Percentiles rank a stretch among this genome's conserved stretches.
phyloP scores from a whole-genome alignment of 2,888 invertebrate species.

The Monopis laevigella region DNA sequence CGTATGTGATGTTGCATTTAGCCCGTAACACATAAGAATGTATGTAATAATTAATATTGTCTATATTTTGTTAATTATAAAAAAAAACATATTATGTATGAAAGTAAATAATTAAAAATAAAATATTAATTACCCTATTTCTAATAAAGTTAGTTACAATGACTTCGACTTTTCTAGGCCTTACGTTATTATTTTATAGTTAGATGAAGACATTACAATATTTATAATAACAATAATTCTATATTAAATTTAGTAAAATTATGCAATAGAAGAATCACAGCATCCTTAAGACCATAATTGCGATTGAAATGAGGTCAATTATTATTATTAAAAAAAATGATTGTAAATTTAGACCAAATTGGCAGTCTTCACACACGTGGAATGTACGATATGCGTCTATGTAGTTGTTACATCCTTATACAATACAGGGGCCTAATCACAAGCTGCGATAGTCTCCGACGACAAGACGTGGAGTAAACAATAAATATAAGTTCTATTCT shows the following conservation, averaged over 20 bases:
- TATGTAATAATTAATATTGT: no score
- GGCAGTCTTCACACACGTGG: constrained; percentile 67
- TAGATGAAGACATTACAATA: constrained; percentile 59
- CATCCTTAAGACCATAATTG: constrained; percentile 65
- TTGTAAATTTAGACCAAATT: constrained; percentile 68
- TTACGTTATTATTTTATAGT: constrained; percentile 60
- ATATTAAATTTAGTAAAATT: constrained; percentile 57
- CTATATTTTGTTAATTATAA: constrained; percentile 42
- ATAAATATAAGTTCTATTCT: no score
- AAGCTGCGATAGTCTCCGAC: no score
- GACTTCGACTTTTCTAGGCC: constrained; percentile 63
- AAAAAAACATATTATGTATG: no score
- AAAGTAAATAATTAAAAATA: no score
- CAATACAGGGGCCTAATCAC: no score
- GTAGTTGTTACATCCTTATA: no score
- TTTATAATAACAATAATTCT: constrained; percentile 36
- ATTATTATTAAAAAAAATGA: constrained; percentile 55
- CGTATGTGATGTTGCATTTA: constrained; percentile 47
- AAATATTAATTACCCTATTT: constrained; percentile 51
- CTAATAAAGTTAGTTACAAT: constrained; percentile 33
- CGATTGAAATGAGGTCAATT: constrained; percentile 60
- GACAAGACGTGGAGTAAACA: no score
- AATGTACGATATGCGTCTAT: constrained; percentile 68
- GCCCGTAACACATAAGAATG: constrained; percentile 31
- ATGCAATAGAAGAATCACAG: constrained; percentile 68